Conservation (phyloP, 2,888 invertebrate species). For the Choristoneura rosaceana region DNA sequence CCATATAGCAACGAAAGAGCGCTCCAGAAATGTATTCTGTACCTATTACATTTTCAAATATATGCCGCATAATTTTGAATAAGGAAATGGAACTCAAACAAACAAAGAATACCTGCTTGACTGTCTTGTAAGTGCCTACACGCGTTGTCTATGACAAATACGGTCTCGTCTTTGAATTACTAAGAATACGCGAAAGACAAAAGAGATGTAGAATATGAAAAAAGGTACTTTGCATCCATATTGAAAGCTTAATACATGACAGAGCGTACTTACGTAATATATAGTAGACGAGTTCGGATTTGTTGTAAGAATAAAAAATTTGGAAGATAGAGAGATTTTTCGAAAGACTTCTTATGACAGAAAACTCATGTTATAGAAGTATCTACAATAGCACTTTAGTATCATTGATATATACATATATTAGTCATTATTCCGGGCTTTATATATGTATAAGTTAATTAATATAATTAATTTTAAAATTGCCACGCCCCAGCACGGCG, state of each 20-base stretch:
- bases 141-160: constrained; percentile 72
- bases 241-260: constrained; percentile 43
- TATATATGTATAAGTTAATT: no score
- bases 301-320: no score
- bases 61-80: constrained; percentile 73
- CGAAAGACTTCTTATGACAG: neutral
- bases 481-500: no score
- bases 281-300: constrained; percentile 14
- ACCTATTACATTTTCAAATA: constrained; percentile 63
- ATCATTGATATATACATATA: no score
- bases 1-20: constrained; percentile 59
- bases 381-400: no score
- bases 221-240: constrained; percentile 56
- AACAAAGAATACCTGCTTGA: constrained; percentile 68
- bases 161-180: constrained; percentile 71
- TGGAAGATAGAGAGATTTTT: neutral
- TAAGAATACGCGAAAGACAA: constrained; percentile 66
- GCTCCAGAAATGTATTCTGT: constrained; percentile 59
- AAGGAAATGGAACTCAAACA: constrained; percentile 71
- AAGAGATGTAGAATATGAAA: constrained; percentile 63
- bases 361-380: no score
- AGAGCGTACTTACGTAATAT: neutral
- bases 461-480: no score
- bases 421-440: no score
- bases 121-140: constrained; percentile 70